These are phyloP conservation scores for Andrena fulva DNA, from an alignment of 2,888 invertebrate genomes.

Conservation along the genomic window DNA sequence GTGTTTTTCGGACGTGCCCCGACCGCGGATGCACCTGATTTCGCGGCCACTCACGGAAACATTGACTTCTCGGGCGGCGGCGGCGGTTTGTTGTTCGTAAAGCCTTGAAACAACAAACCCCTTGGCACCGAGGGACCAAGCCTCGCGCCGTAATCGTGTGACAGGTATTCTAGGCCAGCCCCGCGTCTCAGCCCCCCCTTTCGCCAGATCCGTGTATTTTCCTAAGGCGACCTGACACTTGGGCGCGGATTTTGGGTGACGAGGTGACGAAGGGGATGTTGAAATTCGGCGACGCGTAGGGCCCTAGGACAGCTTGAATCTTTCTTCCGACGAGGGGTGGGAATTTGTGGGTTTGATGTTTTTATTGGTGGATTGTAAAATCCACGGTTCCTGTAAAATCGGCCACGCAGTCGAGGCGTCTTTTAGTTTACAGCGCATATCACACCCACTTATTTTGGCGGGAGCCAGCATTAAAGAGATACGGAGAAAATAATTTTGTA, in stretches of 20 bases:
- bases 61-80: constrained; percentile 62
- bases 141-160: constrained; percentile 47
- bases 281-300: not conserved
- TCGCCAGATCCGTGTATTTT: constrained; percentile 57
- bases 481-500: no score
- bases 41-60: constrained; percentile 57
- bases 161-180: constrained; percentile 62
- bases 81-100: constrained; percentile 61
- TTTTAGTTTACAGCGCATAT: no score
- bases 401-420: no score
- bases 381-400: no score
- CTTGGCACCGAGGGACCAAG: constrained; percentile 27
- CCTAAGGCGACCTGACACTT: constrained; percentile 59
- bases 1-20: constrained; percentile 79
- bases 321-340: not conserved
- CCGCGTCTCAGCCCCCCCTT: constrained; percentile 17
- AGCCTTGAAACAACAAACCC: constrained; percentile 69
- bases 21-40: constrained; percentile 76
- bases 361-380: no score
- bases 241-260: constrained; percentile 27
- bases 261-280: not conserved
- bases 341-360: not conserved
- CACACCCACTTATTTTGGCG: no score
- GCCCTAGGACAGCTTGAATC: no score
- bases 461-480: no score